Base-by-base conservation (phyloP, 2,888 invertebrate genomes). In the Griposia aprilina region DNA sequence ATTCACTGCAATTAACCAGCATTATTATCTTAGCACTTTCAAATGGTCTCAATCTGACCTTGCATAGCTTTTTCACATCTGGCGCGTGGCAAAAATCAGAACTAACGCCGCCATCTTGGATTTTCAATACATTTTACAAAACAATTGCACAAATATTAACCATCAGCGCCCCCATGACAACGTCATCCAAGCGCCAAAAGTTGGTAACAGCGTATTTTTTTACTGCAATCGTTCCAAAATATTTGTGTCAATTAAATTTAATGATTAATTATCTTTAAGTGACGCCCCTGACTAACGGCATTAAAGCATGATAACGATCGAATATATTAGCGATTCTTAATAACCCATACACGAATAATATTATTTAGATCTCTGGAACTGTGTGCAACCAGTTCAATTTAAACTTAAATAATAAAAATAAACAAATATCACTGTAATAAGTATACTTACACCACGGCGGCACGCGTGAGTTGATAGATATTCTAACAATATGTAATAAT, bases 391-490 rank as follows among this genome's bases (percentile, higher is more conserved):
- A 72, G 8, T 79, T 66, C 52, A 57, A 57, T 80, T 57, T 77
- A 63, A 74, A 81, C 88, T 89, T 89, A 88, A 89, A 81, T 76
- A 77, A 87, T 82, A 80, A 79, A 84, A 86, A 78, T 88, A 88
- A 88, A 86, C 67, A 87, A 89, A 87, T 89, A 89, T 89, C 89
- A 89, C 89, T 88, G 86, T 83, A 78, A 82, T 89, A 88, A 89
- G 86, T 89, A 85, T 83, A 87, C 78, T 83, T 80, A 82, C 80
- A 86, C 83, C 79, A 73, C 74, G 77, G 60, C 72, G 65, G 76
- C 41, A 48, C 71, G 78, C 82, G 69, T 68, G 83, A 85, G 85
- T 81, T 83, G 87, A 87, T 80, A 72, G 48, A 78, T 71, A n/a
- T 11, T 52, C 55, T 59, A 65, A 81, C 66, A 73, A 66, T 63